Evolutionary conservation across 2,797 vertebrate genomes (phyloP).

Genomic region (Sebastes matsubarae): DNA sequence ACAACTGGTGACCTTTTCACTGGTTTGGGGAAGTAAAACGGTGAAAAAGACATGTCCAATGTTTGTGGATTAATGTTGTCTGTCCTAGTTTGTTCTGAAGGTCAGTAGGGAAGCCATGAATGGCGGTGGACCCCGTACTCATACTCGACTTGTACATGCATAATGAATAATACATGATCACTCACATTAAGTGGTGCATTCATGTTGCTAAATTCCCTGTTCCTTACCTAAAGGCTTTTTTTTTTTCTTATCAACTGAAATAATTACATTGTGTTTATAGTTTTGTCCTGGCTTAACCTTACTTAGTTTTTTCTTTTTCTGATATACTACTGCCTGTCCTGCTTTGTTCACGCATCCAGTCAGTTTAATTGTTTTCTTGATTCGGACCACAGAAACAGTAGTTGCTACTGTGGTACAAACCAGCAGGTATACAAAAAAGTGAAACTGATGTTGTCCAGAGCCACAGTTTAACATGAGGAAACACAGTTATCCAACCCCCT

Average conservation of each 20-base stretch:
- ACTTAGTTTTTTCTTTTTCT: background rate
- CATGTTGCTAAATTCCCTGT: background rate
- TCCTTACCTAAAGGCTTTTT: background rate
- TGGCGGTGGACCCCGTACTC: background rate
- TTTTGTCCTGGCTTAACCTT: background rate
- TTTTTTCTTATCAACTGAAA: background rate
- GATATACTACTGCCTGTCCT: background rate
- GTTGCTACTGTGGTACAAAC: background rate
- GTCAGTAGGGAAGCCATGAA: background rate
- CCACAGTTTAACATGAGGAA: background rate
- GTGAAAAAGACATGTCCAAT: background rate
- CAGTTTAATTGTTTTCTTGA: background rate
- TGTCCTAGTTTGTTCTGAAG: background rate
- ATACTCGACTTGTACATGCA: background rate
- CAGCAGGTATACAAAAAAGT: background rate
- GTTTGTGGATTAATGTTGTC: background rate
- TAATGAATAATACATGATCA: slow-evolving; percentile 21
- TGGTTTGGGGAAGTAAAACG: background rate
- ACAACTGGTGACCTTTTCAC: background rate
- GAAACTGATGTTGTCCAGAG: slow-evolving; percentile 1
- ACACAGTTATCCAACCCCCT: background rate
- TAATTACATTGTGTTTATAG: accelerated
- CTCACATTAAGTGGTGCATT: background rate
- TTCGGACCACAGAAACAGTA: background rate
- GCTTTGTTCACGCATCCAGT: background rate